These are phyloP conservation scores for Athripsodes cinereus DNA, from an alignment of 2,888 invertebrate genomes.

Conservation along the genomic window DNA sequence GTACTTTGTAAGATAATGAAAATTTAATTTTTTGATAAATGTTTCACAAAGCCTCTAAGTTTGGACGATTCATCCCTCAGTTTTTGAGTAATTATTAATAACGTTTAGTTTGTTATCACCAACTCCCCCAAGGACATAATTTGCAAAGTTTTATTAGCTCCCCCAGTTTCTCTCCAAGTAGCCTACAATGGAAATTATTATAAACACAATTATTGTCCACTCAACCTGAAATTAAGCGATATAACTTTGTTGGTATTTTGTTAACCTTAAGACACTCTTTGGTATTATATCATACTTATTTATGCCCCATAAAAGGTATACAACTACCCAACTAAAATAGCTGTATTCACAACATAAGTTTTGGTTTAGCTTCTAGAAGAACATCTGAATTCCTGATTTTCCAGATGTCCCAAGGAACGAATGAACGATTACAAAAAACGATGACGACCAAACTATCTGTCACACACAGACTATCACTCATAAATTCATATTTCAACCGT, in stretches of 20 bases:
- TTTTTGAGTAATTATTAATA: not conserved
- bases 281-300: too few relatives aligned
- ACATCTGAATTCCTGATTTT: too few relatives aligned
- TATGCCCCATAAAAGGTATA: too few relatives aligned
- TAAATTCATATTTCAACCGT: too few relatives aligned
- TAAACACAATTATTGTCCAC: not conserved
- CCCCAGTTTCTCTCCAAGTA: not conserved
- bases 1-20: too few relatives aligned
- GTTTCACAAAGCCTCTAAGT: not conserved
- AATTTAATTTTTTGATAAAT: not conserved
- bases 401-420: too few relatives aligned
- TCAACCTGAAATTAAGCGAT: constrained; percentile 1
- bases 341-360: too few relatives aligned
- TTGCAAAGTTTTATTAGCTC: not conserved
- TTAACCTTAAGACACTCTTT: not conserved
- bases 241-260: not conserved
- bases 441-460: too few relatives aligned
- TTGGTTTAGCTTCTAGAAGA: too few relatives aligned
- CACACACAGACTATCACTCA: too few relatives aligned
- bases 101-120: not conserved
- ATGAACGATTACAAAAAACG: too few relatives aligned
- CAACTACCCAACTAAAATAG: too few relatives aligned
- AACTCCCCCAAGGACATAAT: not conserved
- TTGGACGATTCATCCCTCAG: not conserved
- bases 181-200: not conserved